Percentiles rank a stretch among this genome's conserved stretches.
phyloP scores from a whole-genome alignment of 2,797 vertebrate species.

The Phataginus tetradactyla region DNA sequence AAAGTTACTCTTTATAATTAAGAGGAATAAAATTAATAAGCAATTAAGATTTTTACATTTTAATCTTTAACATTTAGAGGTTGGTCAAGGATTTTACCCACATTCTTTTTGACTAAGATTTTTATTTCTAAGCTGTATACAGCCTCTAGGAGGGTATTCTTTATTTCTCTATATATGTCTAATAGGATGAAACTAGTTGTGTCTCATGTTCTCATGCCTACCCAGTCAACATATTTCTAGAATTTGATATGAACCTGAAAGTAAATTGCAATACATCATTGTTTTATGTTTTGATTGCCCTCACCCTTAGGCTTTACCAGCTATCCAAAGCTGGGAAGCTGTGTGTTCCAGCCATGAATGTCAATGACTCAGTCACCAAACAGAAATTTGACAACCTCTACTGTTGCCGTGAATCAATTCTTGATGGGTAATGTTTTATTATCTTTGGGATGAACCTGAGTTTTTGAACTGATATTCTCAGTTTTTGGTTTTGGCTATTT shows the following conservation, averaged over 20 bases:
- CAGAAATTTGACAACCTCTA: slow-evolving; percentile 99
- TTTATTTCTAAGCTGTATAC: slow-evolving; percentile 22
- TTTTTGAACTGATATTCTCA: slow-evolving; percentile 26
- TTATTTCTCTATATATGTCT: not conserved
- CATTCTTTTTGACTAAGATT: slow-evolving; percentile 1
- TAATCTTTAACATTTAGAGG: slow-evolving; percentile 40
- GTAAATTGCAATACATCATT: not conserved
- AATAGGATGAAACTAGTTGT: not conserved
- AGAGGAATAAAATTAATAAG: slow-evolving; percentile 34
- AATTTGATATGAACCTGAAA: not conserved
- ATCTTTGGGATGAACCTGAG: slow-evolving; percentile 43
- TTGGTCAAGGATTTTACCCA: not conserved
- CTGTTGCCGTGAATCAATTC: slow-evolving; percentile 97
- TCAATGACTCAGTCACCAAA: slow-evolving; percentile 98
- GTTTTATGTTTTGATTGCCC: not conserved
- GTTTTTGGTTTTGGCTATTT: slow-evolving; percentile 52
- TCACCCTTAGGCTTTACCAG: slow-evolving; percentile 91
- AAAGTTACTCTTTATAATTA: slow-evolving; percentile 51
- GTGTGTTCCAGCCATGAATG: slow-evolving; percentile 98
- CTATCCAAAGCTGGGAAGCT: slow-evolving; percentile 97
- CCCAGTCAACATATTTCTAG: not conserved
- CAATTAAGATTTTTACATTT: slow-evolving; percentile 32
- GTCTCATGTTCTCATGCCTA: not conserved
- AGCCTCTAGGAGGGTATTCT: slow-evolving; percentile 6
- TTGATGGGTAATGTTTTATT: slow-evolving; percentile 91